Conservation (phyloP, 2,113 vertebrate species). For the Tachuris rubrigastra region DNA sequence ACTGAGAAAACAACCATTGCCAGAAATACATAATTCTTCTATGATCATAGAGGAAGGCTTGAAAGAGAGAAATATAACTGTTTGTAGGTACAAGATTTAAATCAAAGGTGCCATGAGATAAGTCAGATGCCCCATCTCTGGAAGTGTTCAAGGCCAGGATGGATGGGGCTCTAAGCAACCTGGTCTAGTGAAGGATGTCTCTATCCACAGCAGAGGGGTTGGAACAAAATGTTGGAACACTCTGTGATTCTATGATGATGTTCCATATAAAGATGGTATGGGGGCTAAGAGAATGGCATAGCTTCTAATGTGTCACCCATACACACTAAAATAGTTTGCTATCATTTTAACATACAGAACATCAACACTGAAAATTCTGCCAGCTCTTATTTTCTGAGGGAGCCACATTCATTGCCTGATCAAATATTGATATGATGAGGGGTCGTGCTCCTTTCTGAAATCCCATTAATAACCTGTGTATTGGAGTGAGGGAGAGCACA, state of each 20-base stretch:
- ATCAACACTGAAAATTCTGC: slow-evolving; percentile 30
- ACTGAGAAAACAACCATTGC: not conserved
- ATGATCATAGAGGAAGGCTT: not conserved
- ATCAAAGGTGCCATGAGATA: not conserved
- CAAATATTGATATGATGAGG: slow-evolving; percentile 66
- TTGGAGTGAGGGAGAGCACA: not conserved
- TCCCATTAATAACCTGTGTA: slow-evolving; percentile 39
- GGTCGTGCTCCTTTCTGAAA: slow-evolving; percentile 56
- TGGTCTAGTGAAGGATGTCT: too few species aligned
- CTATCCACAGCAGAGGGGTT: not conserved
- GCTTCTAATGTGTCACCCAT: not conserved
- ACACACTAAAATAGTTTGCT: slow-evolving; percentile 1
- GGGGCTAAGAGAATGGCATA: not conserved
- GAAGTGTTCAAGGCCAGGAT: not conserved
- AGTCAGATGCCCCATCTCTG: not conserved
- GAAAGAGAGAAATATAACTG: not conserved
- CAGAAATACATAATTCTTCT: not conserved
- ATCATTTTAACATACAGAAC: slow-evolving; percentile 13
- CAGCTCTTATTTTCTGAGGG: slow-evolving; percentile 22
- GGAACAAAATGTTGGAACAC: not conserved
- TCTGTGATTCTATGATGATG: not conserved
- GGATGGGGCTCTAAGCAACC: not conserved
- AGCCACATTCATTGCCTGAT: slow-evolving; percentile 37
- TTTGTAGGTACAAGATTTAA: not conserved
- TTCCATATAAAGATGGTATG: not conserved